Evolutionary conservation across 1,140 invertebrate species (phyloP).

Genomic region (Geopemphigus sp.): DNA sequence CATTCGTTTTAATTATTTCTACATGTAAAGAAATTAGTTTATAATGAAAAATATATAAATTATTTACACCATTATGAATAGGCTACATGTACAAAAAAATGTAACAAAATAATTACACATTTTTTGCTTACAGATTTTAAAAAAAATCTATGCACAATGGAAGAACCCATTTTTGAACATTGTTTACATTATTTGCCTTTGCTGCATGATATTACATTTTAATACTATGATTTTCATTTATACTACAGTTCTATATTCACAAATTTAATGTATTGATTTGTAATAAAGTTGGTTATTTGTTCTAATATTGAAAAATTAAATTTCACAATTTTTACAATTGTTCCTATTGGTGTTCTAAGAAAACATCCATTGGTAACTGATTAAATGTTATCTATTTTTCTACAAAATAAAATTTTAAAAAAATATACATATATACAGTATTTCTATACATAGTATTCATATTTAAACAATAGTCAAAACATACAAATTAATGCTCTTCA

Average conservation of each 20-base stretch:
- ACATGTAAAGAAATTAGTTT: slow-evolving; percentile 27
- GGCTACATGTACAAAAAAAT: slow-evolving; percentile 25
- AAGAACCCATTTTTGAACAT: slow-evolving; percentile 46
- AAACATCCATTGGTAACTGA: slow-evolving; percentile 48
- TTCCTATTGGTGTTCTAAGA: slow-evolving; percentile 42
- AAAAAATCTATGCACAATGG: slow-evolving; percentile 38
- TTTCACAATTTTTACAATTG: slow-evolving; percentile 47
- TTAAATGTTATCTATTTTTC: slow-evolving; percentile 38
- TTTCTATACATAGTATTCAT: slow-evolving; percentile 36
- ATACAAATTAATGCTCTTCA: slow-evolving; percentile 5
- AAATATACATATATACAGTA: slow-evolving; percentile 47
- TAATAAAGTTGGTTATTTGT: slow-evolving; percentile 42
- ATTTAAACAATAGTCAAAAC: slow-evolving; percentile 26
- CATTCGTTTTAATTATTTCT: slow-evolving; percentile 32
- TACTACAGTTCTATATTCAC: slow-evolving; percentile 6
- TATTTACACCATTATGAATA: slow-evolving; percentile 44
- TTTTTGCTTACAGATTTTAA: slow-evolving; percentile 32
- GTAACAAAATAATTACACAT: slow-evolving; percentile 49
- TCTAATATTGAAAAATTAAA: slow-evolving; percentile 39
- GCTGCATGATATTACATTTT: slow-evolving; percentile 33
- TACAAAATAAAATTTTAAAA: slow-evolving; percentile 28
- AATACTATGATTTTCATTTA: slow-evolving; percentile 14
- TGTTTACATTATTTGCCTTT: slow-evolving; percentile 14
- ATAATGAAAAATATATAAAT: slow-evolving; percentile 48
- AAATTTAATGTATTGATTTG: slow-evolving; percentile 8